A percentile compares a stretch with the other conserved stretches of the same genome.
These are phyloP conservation scores for Luidia sarsii DNA, from an alignment of 53 echinoderm and acorn worm genomes.

Conservation along the genomic window DNA sequence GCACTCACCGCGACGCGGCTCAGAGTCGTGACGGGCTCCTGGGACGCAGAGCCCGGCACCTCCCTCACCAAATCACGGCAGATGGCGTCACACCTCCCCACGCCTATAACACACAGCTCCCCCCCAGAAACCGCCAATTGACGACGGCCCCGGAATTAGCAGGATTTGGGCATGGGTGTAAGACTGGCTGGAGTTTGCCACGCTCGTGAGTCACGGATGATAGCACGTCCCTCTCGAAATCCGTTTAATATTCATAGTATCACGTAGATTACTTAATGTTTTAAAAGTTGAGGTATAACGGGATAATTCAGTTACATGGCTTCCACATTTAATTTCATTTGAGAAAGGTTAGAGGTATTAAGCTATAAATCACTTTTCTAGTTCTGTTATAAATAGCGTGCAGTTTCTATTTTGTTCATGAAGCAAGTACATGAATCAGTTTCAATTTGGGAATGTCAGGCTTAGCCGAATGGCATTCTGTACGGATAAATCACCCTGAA, in stretches of 20 bases:
- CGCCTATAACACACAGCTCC: slow-evolving; percentile 12
- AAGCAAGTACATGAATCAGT: too few relatives aligned
- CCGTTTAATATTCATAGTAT: slow-evolving; percentile 43
- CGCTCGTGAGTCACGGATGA: slow-evolving; percentile 53
- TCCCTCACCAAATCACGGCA: slow-evolving; percentile 54
- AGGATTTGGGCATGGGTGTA: slow-evolving; percentile 16
- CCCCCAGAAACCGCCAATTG: slow-evolving; percentile 6
- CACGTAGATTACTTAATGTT: slow-evolving; percentile 27
- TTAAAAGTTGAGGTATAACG: background rate
- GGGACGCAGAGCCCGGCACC: slow-evolving; percentile 42
- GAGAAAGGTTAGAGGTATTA: background rate
- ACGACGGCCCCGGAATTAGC: slow-evolving; percentile 7
- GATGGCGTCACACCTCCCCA: slow-evolving; percentile 45
- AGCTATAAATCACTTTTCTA: slow-evolving; percentile 17
- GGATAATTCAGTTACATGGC: background rate
- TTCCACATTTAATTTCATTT: background rate
- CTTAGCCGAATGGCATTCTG: too few relatives aligned
- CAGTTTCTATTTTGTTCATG: too few relatives aligned
- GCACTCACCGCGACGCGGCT: slow-evolving; percentile 32
- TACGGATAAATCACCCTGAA: too few relatives aligned
- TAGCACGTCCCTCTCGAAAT: background rate
- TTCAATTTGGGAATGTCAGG: too few relatives aligned
- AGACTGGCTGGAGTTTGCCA: slow-evolving; percentile 11
- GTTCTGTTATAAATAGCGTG: too few relatives aligned
- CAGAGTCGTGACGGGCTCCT: slow-evolving; percentile 20